These are phyloP conservation scores for Listrodromus nycthemerus DNA, from an alignment of 2,888 invertebrate species.

Conservation along the genomic window DNA sequence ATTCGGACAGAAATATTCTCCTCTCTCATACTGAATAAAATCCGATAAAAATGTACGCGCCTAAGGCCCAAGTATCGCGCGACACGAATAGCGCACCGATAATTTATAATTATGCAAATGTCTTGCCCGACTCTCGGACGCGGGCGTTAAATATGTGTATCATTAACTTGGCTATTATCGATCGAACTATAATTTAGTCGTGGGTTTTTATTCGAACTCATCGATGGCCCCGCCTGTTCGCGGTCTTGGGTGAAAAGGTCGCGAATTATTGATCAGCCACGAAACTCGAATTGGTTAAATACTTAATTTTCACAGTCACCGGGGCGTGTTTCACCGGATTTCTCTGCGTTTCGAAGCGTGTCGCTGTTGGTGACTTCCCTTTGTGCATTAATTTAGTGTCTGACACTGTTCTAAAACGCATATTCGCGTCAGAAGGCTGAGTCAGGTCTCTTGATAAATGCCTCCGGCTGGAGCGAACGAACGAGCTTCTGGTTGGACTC, in stretches of 20 bases:
- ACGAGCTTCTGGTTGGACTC: background rate
- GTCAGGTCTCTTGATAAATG: conserved; percentile 49
- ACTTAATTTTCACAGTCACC: background rate
- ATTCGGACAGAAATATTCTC: background rate
- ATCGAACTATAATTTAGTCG: conserved; percentile 45
- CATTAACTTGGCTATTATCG: conserved; percentile 40
- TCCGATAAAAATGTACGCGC: background rate
- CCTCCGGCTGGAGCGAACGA: conserved; percentile 11
- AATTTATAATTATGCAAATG: conserved; percentile 52
- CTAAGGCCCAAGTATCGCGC: background rate
- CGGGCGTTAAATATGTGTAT: background rate
- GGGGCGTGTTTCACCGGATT: background rate
- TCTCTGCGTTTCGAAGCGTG: background rate
- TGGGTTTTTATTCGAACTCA: conserved; percentile 27
- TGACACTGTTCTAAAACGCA: conserved; percentile 52
- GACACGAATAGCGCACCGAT: background rate
- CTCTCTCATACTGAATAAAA: background rate
- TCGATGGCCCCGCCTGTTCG: conserved; percentile 21
- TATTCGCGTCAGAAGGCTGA: conserved; percentile 53
- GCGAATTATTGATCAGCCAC: conserved; percentile 24
- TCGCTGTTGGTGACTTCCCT: conserved; percentile 1
- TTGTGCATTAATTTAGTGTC: conserved; percentile 56
- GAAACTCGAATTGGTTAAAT: background rate
- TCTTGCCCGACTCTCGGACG: background rate
- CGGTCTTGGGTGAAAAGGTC: conserved; percentile 23